Conservation (phyloP, 2,888 invertebrate species). For the Apamea epomidion region DNA sequence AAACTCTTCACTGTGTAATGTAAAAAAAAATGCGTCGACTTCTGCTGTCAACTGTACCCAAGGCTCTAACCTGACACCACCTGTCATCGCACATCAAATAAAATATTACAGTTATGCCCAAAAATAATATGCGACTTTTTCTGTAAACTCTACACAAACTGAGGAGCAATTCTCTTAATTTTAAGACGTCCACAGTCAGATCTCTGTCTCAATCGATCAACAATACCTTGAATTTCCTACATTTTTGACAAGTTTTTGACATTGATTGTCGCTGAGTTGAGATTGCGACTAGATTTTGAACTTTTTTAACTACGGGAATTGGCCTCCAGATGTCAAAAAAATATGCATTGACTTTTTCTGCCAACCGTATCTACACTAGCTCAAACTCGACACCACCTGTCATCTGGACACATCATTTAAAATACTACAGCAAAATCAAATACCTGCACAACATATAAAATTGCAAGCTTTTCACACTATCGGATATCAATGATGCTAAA, state of each 20-base stretch:
- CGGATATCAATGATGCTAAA: slow-evolving; percentile 29
- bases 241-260: too few species aligned
- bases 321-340: not conserved
- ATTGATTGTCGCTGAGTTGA: too few species aligned
- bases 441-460: slow-evolving; percentile 12
- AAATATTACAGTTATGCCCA: not conserved
- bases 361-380: not conserved
- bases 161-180: too few species aligned
- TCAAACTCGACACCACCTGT: slow-evolving; percentile 24
- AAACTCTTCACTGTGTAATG: not conserved
- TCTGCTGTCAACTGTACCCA: not conserved
- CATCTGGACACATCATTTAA: not conserved
- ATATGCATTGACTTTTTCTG: not conserved
- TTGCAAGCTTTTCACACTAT: slow-evolving; percentile 42
- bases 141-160: not conserved
- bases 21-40: not conserved
- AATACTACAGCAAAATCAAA: slow-evolving; percentile 12
- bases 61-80: slow-evolving; percentile 9
- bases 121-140: not conserved
- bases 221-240: too few species aligned
- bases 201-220: too few species aligned
- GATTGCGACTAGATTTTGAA: too few species aligned
- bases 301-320: too few species aligned
- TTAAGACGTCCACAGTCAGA: too few species aligned
- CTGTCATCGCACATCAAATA: slow-evolving; percentile 16